Conservation (phyloP, 2,797 vertebrate genomes). For the Poeciliopsis gracilis region DNA sequence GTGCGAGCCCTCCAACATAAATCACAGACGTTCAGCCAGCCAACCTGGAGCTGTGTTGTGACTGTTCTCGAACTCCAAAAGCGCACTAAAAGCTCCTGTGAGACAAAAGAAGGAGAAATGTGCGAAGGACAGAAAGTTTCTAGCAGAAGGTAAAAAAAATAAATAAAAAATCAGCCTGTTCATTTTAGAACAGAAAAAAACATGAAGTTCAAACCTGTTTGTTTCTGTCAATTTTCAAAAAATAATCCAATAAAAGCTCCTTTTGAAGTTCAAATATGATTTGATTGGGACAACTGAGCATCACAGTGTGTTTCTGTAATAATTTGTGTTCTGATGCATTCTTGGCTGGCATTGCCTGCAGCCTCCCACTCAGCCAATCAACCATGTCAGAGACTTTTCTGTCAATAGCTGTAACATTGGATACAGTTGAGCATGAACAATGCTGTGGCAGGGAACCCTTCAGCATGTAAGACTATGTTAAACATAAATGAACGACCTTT, state of each 20-base stretch:
- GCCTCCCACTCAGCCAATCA: slow-evolving; percentile 38
- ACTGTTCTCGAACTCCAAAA: slow-evolving; percentile 48
- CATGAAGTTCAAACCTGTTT: slow-evolving; percentile 7
- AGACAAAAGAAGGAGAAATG: slow-evolving; percentile 38
- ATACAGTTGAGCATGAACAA: neutral
- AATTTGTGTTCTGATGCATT: slow-evolving; percentile 14
- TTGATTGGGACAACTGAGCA: slow-evolving; percentile 10
- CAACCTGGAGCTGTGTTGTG: slow-evolving; percentile 38
- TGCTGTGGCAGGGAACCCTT: neutral
- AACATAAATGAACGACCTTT: neutral
- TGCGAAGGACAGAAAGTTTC: slow-evolving; percentile 51
- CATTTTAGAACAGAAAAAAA: slow-evolving; percentile 15
- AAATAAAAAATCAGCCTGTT: neutral
- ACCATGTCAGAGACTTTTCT: slow-evolving; percentile 28
- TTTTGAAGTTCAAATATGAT: slow-evolving; percentile 17
- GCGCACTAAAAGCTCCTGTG: slow-evolving; percentile 55
- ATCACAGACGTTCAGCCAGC: slow-evolving; percentile 33
- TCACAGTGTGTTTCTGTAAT: slow-evolving; percentile 16
- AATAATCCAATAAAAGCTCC: slow-evolving; percentile 22
- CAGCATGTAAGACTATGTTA: neutral
- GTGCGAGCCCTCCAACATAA: slow-evolving; percentile 34
- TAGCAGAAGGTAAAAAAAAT: neutral
- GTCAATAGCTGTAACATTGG: slow-evolving; percentile 7
- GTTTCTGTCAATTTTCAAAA: slow-evolving; percentile 5
- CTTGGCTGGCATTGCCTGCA: slow-evolving; percentile 19